Percentiles rank a stretch among this genome's conserved stretches.
Evolutionary conservation across 1,140 invertebrate species (phyloP).

Genomic region (Aphaenogaster rudis): DNA sequence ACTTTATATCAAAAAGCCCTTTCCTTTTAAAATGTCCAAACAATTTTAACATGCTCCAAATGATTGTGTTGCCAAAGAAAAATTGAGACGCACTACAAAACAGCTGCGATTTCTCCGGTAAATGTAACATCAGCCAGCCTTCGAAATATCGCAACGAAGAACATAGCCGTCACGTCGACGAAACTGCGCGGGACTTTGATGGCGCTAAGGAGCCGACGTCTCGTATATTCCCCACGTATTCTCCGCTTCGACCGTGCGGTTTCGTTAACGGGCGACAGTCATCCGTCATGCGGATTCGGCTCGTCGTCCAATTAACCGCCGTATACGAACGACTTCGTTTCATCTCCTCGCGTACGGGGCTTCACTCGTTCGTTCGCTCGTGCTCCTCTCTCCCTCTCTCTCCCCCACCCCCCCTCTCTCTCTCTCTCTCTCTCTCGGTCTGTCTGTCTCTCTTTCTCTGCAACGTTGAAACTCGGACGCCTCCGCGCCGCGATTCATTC

Average conservation of each 20-base stretch:
- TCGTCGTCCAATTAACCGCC: conserved; percentile 64
- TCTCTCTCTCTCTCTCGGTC: conserved; percentile 22
- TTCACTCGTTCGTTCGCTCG: not conserved
- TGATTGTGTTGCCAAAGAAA: not conserved
- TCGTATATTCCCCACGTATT: conserved; percentile 12
- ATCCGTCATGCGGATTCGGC: conserved; percentile 56
- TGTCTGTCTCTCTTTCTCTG: conserved; percentile 16
- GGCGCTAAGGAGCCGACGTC: conserved; percentile 5
- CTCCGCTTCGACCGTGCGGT: not conserved
- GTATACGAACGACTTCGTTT: conserved; percentile 57
- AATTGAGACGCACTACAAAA: not conserved
- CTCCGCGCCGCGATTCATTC: conserved; percentile 73
- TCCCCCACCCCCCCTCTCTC: not conserved
- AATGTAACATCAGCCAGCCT: conserved; percentile 33
- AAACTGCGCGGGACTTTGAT: conserved; percentile 28
- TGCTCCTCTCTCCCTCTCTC: not conserved
- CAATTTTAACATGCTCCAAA: not conserved
- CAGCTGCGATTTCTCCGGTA: conserved; percentile 27
- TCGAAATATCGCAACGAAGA: conserved; percentile 14
- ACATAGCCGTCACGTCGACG: conserved; percentile 2
- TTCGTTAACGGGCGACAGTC: conserved; percentile 57
- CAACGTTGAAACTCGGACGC: conserved; percentile 66
- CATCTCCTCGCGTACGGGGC: conserved; percentile 13
- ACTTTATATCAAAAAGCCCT: not conserved
- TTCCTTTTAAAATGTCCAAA: not conserved